Conservation (phyloP, 2,797 vertebrate species). For the Gallinago nigripennis region DNA sequence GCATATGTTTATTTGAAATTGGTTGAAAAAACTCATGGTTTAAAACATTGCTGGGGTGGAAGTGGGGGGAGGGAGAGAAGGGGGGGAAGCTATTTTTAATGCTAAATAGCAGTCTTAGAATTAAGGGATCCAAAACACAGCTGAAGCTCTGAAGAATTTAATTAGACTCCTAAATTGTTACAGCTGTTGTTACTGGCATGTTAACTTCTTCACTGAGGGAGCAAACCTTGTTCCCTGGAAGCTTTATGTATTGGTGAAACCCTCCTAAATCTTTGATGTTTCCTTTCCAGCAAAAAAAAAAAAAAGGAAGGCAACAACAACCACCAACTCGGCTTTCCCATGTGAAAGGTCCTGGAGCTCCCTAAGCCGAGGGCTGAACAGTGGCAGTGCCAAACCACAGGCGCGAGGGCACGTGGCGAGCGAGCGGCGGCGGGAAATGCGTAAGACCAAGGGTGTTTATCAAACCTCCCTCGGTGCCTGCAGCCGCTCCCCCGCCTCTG, state of each 20-base stretch:
- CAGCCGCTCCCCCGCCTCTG: rapidly evolving
- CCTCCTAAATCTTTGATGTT: background rate
- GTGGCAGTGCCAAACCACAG: background rate
- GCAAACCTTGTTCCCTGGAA: background rate
- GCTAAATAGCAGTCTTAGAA: background rate
- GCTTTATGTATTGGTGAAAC: background rate
- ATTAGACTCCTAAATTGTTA: background rate
- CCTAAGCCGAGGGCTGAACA: rapidly evolving
- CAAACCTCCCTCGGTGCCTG: background rate
- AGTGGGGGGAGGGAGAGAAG: too few relatives aligned
- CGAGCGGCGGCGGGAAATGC: rapidly evolving
- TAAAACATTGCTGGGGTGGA: background rate
- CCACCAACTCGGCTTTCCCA: background rate
- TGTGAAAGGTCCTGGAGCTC: background rate
- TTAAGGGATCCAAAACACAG: too few relatives aligned
- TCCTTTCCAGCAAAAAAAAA: background rate
- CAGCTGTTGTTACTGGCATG: background rate
- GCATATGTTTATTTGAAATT: background rate
- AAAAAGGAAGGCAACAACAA: background rate
- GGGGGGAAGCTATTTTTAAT: background rate
- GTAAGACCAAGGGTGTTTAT: background rate
- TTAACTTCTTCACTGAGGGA: background rate
- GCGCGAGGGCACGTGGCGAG: rapidly evolving
- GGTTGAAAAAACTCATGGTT: background rate
- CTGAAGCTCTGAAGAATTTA: too few relatives aligned